Evolutionary conservation across 2,113 vertebrate species (phyloP).

Genomic region (Taurulus bubalis): DNA sequence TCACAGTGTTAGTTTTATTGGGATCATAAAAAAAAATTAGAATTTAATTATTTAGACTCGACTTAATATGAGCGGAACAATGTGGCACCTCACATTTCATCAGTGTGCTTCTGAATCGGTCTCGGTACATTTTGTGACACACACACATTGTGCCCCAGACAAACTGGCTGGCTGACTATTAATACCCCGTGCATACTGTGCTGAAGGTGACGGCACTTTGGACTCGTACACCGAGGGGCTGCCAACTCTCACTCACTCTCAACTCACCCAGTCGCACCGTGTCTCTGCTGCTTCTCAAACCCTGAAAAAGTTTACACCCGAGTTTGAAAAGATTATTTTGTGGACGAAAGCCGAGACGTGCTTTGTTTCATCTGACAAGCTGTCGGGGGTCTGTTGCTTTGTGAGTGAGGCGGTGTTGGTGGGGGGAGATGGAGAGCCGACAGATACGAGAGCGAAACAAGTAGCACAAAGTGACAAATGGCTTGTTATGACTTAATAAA

Average conservation of each 20-base stretch:
- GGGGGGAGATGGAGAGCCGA: constrained; percentile 17
- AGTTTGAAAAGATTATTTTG: not conserved
- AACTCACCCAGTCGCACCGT: not conserved
- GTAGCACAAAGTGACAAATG: not conserved
- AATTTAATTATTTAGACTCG: not conserved
- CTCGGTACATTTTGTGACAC: not conserved
- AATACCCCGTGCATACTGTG: constrained; percentile 35
- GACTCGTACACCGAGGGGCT: not conserved
- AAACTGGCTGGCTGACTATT: constrained; percentile 38
- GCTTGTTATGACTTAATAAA: constrained; percentile 13
- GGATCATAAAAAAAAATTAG: not conserved
- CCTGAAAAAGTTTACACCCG: constrained; percentile 24
- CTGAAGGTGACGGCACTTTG: constrained; percentile 16
- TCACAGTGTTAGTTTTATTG: not conserved
- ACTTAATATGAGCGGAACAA: not conserved
- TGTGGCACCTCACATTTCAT: not conserved
- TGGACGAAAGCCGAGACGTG: not conserved
- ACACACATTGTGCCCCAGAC: constrained; percentile 40
- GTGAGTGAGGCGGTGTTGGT: not conserved
- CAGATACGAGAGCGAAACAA: not conserved
- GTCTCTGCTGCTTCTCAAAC: constrained; percentile 37
- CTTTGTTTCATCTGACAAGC: constrained; percentile 28
- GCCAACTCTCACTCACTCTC: constrained; percentile 14
- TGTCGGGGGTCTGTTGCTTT: constrained; percentile 22
- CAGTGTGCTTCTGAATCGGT: constrained; percentile 10